A percentile compares a stretch with the other conserved stretches of the same genome.
phyloP scores from a whole-genome alignment of 2,113 vertebrate genomes.

The Alethe castanea region DNA sequence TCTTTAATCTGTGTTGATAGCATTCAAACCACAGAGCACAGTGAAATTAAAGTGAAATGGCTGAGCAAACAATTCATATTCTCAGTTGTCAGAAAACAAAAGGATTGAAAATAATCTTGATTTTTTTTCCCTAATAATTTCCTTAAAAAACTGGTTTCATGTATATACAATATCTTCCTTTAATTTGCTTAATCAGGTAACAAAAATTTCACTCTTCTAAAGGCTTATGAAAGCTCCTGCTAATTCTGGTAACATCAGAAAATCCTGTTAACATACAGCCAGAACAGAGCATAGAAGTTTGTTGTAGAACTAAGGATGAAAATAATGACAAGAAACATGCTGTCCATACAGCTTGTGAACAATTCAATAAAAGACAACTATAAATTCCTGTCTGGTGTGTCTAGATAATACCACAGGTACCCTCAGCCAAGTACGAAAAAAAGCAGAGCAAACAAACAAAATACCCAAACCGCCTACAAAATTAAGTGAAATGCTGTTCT shows the following conservation, averaged over 20 bases:
- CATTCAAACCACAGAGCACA: neutral
- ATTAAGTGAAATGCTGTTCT: constrained; percentile 21
- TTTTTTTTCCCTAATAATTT: neutral
- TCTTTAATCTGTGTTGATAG: neutral
- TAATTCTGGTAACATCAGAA: neutral
- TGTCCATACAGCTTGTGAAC: neutral
- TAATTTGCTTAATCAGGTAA: neutral
- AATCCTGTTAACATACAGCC: neutral
- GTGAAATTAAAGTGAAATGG: neutral
- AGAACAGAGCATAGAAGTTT: neutral
- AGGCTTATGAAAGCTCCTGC: neutral
- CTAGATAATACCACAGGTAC: neutral
- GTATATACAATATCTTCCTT: neutral
- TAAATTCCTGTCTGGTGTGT: neutral
- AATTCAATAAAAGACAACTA: neutral
- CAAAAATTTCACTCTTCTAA: neutral
- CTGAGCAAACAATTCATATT: neutral
- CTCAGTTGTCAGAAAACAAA: neutral
- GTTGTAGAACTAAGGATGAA: neutral
- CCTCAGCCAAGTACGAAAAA: neutral
- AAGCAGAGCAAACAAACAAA: neutral
- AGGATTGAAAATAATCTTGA: neutral
- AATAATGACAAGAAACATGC: neutral
- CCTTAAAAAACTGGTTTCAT: neutral
- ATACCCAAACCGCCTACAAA: neutral